A percentile compares a stretch with the other conserved stretches of the same genome.
Conservation (phyloP, 2,113 vertebrate species). For the Anolis carolinensis region DNA sequence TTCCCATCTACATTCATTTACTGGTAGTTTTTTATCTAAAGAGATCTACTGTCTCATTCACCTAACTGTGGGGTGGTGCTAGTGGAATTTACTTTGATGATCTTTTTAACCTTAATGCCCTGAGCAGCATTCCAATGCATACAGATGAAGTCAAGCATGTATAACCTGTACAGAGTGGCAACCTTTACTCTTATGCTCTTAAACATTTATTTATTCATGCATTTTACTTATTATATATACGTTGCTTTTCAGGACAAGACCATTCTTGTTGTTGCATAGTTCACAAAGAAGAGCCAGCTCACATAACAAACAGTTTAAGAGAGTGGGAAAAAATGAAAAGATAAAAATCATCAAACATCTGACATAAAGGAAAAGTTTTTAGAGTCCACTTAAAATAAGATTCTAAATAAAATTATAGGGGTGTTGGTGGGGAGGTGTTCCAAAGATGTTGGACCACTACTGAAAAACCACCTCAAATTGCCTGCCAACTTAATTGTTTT, state of each 20-base stretch:
- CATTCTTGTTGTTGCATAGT: not conserved
- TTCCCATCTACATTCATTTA: no score
- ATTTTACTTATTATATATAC: not conserved
- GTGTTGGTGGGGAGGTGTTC: not conserved
- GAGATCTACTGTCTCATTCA: not conserved
- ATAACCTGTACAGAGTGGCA: not conserved
- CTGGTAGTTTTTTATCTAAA: rapidly evolving
- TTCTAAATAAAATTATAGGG: not conserved
- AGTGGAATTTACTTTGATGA: not conserved
- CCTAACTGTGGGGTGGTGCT: not conserved
- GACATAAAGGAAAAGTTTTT: not conserved
- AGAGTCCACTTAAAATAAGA: not conserved
- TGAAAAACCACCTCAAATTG: not conserved
- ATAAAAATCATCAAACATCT: not conserved
- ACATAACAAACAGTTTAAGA: not conserved
- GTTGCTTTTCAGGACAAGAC: not conserved
- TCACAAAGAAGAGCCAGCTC: not conserved
- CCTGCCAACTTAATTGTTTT: not conserved
- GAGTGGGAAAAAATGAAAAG: not conserved
- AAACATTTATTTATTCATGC: constrained; percentile 1
- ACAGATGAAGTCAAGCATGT: not conserved
- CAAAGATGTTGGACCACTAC: not conserved
- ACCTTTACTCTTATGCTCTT: not conserved
- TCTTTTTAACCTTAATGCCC: not conserved
- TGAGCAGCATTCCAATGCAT: not conserved